Evolutionary conservation across 2,113 vertebrate species (phyloP).

Genomic region (Catagonus wagneri): DNA sequence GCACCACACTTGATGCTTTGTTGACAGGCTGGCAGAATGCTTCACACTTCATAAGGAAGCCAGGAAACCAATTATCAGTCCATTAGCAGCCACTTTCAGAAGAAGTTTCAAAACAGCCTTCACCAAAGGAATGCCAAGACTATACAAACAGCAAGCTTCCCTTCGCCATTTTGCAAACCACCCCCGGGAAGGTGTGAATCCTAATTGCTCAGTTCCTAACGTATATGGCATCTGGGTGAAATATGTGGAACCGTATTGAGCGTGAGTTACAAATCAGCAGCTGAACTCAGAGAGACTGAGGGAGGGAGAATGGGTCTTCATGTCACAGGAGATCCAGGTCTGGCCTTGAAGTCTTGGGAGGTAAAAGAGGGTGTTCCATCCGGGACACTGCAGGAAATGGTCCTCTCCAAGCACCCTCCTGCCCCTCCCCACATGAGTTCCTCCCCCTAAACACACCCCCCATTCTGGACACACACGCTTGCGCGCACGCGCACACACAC

Average conservation of each 20-base stretch:
- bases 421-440: background rate
- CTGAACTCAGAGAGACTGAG: background rate
- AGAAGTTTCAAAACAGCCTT: slow-evolving; percentile 69
- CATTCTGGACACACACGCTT: background rate
- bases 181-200: slow-evolving; percentile 13
- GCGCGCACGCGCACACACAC: background rate
- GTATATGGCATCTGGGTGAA: background rate
- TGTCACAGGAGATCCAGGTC: background rate
- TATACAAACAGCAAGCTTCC: background rate
- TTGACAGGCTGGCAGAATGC: slow-evolving; percentile 64
- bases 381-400: background rate
- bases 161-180: background rate
- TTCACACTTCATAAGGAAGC: slow-evolving; percentile 77
- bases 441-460: rapidly evolving
- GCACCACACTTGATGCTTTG: slow-evolving; percentile 48
- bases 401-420: background rate
- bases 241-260: background rate
- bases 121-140: slow-evolving; percentile 47
- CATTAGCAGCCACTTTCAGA: slow-evolving; percentile 77
- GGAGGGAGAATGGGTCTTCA: background rate
- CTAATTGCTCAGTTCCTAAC: slow-evolving; percentile 36
- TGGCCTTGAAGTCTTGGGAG: background rate
- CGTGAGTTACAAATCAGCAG: background rate
- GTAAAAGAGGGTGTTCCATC: background rate
- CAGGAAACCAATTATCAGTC: slow-evolving; percentile 82